Conservation (phyloP, 2,113 vertebrate genomes). For the Isurus oxyrinchus region DNA sequence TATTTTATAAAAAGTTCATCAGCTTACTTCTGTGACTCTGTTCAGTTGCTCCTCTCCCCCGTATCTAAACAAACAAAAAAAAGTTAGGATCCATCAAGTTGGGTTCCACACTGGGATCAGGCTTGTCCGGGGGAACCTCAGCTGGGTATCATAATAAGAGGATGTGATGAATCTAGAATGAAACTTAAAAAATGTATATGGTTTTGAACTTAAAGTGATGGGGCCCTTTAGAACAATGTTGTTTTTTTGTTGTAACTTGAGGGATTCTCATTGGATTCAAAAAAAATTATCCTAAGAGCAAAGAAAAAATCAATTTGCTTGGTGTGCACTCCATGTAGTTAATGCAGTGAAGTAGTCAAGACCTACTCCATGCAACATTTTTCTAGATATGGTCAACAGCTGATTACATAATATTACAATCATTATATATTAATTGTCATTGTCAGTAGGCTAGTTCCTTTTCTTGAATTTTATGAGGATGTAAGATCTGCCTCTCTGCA, state of each 20-base stretch:
- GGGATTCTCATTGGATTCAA: neutral
- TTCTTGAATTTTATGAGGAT: neutral
- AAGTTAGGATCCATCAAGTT: too few species aligned
- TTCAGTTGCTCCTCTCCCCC: too few species aligned
- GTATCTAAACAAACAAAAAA: too few species aligned
- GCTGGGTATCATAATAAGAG: neutral
- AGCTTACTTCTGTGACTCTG: too few species aligned
- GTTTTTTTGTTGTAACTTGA: neutral
- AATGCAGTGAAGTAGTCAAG: neutral
- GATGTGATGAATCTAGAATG: neutral
- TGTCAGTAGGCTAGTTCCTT: neutral
- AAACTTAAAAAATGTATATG: neutral
- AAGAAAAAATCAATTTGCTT: neutral
- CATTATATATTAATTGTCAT: neutral
- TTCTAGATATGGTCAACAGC: neutral
- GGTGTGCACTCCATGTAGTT: neutral
- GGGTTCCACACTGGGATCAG: too few species aligned
- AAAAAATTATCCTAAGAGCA: neutral
- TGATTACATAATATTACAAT: neutral
- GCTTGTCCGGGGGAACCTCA: too few species aligned
- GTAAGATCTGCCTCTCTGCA: neutral
- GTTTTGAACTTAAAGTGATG: neutral
- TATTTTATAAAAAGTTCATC: too few species aligned
- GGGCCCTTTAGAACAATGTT: neutral
- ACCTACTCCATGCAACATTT: neutral